Evolutionary conservation across 1,140 invertebrate species (phyloP), one percentile per base, ranked within the genome.

Genomic region (Zaprionus lachaisei): DNA sequence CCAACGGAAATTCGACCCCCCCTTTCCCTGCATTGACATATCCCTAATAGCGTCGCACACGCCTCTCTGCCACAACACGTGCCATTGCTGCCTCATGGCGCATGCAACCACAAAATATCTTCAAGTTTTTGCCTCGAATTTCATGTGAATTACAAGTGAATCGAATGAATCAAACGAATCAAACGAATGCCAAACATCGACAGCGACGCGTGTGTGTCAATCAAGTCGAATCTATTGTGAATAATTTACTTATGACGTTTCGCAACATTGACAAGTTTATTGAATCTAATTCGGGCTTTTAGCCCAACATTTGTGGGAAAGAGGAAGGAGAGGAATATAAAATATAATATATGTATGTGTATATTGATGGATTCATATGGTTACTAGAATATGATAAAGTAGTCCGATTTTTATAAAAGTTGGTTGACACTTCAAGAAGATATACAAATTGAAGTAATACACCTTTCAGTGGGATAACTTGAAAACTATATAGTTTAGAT

Each of bases 241-340:
- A 89, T 90, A 90, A 81, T 90, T 90, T 87, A 90, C 81, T 90
- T 80, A 89, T 90, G 81, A 84, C 84, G 64, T 83, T 79, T 60
- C 57, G 54, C 5, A 63, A 26, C 60, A 57, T 56, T 81, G 77
- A 72, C 81, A 79, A 75, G 44, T 89, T 83, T 83, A 79, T 89
- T 89, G 73, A 86, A 85, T 85, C 79, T 60, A 60, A 41, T 34
- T 41, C 17, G 14, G 49, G 38, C 47, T 62, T 72, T 65, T 72
- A 49, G 58, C 7, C 38, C 14, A 0, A 31, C 54, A 54, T 64
- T 15, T n/a, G 5, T 22, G 17, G 15, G 17, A 22, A 51, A 22
- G 11, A 5, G 20, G 20, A 22, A 5, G 17, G 47, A 4, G 47
- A 14, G 4, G 11, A 51, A 51, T 14, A 24, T 2, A 7, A 17